These are phyloP conservation scores for Myotis vivesi DNA, from an alignment of 2,797 vertebrate species.

Conservation along the genomic window DNA sequence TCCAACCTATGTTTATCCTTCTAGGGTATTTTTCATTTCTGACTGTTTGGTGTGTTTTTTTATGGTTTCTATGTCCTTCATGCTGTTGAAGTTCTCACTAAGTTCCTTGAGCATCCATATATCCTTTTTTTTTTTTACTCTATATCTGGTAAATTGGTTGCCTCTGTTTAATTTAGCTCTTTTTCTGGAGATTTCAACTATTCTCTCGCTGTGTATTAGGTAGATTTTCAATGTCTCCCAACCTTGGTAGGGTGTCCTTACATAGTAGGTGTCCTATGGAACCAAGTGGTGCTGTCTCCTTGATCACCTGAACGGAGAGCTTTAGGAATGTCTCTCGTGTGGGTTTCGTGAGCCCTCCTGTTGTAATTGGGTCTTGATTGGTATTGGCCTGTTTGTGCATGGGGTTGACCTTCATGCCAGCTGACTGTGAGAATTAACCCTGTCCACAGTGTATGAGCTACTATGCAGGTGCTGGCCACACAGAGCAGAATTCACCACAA, in stretches of 20 bases:
- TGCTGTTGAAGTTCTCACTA: neutral
- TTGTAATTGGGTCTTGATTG: neutral
- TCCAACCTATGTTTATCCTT: neutral
- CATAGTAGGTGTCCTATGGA: neutral
- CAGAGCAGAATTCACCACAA: neutral
- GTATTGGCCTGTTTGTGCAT: neutral
- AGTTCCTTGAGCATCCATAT: neutral
- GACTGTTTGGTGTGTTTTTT: neutral
- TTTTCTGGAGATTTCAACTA: neutral
- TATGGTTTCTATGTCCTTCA: neutral
- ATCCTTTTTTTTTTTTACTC: neutral
- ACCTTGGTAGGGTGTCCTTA: neutral
- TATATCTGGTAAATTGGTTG: neutral
- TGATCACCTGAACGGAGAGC: neutral
- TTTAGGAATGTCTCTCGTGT: neutral
- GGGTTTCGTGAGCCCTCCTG: neutral
- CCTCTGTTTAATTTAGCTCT: neutral
- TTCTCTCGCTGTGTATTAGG: neutral
- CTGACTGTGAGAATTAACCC: neutral
- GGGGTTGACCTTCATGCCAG: neutral
- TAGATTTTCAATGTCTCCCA: neutral
- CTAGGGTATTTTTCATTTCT: neutral
- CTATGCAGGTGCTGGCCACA: neutral
- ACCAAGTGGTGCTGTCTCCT: neutral
- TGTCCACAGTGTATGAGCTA: neutral